A percentile compares a stretch with the other conserved stretches of the same genome.
Conservation (phyloP, 2,888 invertebrate genomes). For the Punctoribates punctum region DNA sequence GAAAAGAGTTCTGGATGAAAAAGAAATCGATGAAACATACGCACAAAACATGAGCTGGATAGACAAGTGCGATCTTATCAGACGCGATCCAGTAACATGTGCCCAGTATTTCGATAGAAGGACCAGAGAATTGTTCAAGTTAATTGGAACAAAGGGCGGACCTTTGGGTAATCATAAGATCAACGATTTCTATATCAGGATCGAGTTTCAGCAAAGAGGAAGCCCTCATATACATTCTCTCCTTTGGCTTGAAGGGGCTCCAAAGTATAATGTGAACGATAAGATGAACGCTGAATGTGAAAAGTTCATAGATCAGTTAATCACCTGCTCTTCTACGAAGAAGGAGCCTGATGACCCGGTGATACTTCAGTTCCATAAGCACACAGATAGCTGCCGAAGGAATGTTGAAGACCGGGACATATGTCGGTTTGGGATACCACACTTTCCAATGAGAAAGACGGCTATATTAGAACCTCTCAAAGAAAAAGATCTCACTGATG, state of each 20-base stretch:
- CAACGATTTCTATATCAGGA: conserved; percentile 18
- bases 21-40: neutral
- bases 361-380: conserved; percentile 19
- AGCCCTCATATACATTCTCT: conserved; percentile 45
- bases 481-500: neutral
- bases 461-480: conserved; percentile 32
- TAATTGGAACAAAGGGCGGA: neutral
- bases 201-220: conserved; percentile 44
- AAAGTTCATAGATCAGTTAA: neutral
- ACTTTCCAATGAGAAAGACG: conserved; percentile 33
- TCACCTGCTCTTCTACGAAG: neutral
- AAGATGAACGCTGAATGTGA: neutral
- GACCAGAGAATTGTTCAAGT: conserved; percentile 43
- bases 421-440: conserved; percentile 43
- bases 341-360: neutral
- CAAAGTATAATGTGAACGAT: neutral
- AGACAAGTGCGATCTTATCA: conserved; percentile 43
- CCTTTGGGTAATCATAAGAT: neutral
- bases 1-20: conserved; percentile 43
- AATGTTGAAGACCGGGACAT: neutral
- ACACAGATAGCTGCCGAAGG: neutral
- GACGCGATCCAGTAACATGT: conserved; percentile 48
- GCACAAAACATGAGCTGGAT: neutral
- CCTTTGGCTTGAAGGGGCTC: conserved; percentile 44
- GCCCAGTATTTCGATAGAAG: conserved; percentile 48